Conservation (phyloP, 2,888 invertebrate genomes). For the Brenthis ino region DNA sequence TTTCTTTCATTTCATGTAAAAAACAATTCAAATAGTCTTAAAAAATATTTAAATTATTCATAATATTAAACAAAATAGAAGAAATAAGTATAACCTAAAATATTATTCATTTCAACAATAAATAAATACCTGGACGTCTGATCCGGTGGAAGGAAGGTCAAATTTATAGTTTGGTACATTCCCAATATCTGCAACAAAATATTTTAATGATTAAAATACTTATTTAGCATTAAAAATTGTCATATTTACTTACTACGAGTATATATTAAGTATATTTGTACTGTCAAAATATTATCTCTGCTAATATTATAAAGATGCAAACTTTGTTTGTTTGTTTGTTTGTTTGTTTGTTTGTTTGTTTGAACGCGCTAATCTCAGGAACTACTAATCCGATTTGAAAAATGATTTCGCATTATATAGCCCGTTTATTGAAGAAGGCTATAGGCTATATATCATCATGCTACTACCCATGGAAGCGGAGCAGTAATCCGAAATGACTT, state of each 20-base stretch:
- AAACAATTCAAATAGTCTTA: constrained; percentile 1
- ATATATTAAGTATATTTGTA: no score
- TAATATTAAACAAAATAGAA: neutral
- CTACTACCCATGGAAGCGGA: no score
- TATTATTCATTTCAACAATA: neutral
- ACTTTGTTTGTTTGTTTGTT: no score
- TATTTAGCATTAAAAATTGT: neutral
- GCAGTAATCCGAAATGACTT: no score
- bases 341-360: no score
- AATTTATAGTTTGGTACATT: constrained; percentile 67
- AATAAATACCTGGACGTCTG: constrained; percentile 66
- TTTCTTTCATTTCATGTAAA: neutral
- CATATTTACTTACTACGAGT: neutral
- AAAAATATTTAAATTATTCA: constrained; percentile 4
- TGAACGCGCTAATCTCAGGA: no score
- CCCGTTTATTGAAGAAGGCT: no score
- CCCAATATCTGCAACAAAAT: constrained; percentile 71
- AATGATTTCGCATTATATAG: no score
- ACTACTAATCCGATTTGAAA: no score
- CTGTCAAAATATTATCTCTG: no score
- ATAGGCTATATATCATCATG: no score
- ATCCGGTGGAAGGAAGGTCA: constrained; percentile 66
- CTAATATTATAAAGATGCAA: no score
- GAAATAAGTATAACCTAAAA: neutral
- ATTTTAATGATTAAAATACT: constrained; percentile 9